phyloP scores from a whole-genome alignment of 2,797 vertebrate species.

The Adrianichthys oophorus region DNA sequence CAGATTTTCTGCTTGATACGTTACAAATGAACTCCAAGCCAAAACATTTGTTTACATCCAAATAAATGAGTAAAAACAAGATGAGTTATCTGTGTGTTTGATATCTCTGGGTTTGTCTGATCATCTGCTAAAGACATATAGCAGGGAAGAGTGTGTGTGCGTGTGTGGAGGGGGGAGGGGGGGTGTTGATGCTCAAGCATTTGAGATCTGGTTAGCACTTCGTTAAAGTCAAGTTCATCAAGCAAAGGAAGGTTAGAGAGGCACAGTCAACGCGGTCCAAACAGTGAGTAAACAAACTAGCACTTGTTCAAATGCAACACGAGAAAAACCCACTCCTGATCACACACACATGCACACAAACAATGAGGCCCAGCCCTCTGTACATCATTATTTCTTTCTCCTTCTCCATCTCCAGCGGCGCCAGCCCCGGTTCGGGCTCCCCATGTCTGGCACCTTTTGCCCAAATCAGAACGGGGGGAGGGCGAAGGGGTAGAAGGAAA shows the following conservation, averaged over 20 bases:
- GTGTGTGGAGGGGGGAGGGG: neutral
- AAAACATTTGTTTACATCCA: too few relatives aligned
- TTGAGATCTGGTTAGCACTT: conserved; percentile 53
- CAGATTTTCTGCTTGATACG: too few relatives aligned
- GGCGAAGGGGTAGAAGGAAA: conserved; percentile 27
- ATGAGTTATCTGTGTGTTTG: too few relatives aligned
- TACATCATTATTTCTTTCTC: conserved; percentile 63
- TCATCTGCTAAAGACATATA: neutral
- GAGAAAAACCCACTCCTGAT: conserved; percentile 18
- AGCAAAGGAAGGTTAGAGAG: conserved; percentile 49
- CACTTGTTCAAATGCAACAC: conserved; percentile 34
- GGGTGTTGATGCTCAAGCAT: conserved; percentile 1
- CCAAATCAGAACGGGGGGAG: conserved; percentile 47
- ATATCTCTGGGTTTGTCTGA: neutral
- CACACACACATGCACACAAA: conserved; percentile 17
- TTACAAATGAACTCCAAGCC: too few relatives aligned
- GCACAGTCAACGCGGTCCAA: conserved; percentile 62
- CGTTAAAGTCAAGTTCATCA: conserved; percentile 57
- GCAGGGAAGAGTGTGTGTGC: too few relatives aligned
- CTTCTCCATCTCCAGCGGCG: conserved; percentile 58
- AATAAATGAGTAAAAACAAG: too few relatives aligned
- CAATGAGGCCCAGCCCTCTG: conserved; percentile 27
- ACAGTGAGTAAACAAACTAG: conserved; percentile 62
- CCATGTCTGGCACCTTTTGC: conserved; percentile 72
- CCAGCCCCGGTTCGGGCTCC: conserved; percentile 42